Conservation (phyloP, 1,140 invertebrate species). For the Drosophila paulistorum region DNA sequence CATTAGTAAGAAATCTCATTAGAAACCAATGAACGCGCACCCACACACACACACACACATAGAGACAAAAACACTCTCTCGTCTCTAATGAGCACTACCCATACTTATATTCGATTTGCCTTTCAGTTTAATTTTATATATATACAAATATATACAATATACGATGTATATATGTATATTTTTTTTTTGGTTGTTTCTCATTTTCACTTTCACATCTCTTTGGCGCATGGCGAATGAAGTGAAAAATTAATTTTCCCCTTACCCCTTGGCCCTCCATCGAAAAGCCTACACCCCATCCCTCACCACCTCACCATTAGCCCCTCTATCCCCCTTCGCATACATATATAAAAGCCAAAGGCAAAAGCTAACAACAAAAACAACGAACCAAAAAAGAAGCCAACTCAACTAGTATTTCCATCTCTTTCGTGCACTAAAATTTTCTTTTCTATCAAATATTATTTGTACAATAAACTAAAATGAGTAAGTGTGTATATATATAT, state of each 20-base stretch:
- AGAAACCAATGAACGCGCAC: conserved; percentile 73
- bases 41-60: conserved; percentile 38
- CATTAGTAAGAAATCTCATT: conserved; percentile 77
- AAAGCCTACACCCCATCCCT: too few species aligned
- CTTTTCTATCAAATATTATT: conserved; percentile 79
- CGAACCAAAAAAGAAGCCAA: conserved; percentile 7
- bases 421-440: conserved; percentile 63
- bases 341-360: conserved; percentile 38
- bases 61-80: conserved; percentile 1
- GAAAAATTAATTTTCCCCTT: conserved; percentile 67
- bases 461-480: conserved; percentile 73
- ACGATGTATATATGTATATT: not conserved
- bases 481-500: conserved; percentile 36
- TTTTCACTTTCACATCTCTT: conserved; percentile 68
- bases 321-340: too few species aligned
- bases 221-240: conserved; percentile 57
- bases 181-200: conserved; percentile 48
- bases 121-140: conserved; percentile 48
- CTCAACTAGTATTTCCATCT: conserved; percentile 53
- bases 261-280: not conserved
- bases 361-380: conserved; percentile 46
- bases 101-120: conserved; percentile 34
- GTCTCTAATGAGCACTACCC: conserved; percentile 9
- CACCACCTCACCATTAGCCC: too few species aligned
- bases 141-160: conserved; percentile 26